Evolutionary conservation across 2,113 vertebrate genomes (phyloP), one percentile per base, ranked within the genome.

Genomic region (Syrrhaptes paradoxus): DNA sequence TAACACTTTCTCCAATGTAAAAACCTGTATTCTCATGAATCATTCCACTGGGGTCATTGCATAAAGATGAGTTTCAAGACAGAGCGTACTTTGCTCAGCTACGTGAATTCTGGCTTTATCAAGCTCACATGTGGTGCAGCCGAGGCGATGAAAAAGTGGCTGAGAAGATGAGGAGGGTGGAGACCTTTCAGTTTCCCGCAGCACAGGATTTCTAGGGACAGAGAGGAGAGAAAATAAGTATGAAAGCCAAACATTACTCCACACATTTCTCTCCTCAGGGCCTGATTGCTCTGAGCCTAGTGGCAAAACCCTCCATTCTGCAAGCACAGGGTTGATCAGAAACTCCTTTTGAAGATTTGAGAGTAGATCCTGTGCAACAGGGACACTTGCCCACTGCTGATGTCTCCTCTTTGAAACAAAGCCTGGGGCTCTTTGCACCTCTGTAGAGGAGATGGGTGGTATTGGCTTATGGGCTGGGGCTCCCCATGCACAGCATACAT

Each of bases 131-230:
- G 54, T 79, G 57, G 80, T 75, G 58, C 58, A 82, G 58, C 70
- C 1, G 4, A 91, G 48, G 52, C 0, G 1, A 93, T 93, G 79
- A 95, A 93, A 94, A 94, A 83, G 51, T 80, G 63, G 5, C 78
- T 87, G 85, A 88, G 88, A 85, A 88, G 88, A 93, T 34, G 62
- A 94, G 78, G 78, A 95, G 81, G 74, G 90, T 94, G 87, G 74
- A 87, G 70, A 85, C n/a, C 70, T 94, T 91, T 79, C 63, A 68
- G 36, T 81, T 95, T 95, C 49, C 93, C 61, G 82, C n/a, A 85
- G 57, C 28, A 82, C 15, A 77, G 46, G 43, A 73, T 93, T 95
- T 93, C 59, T 83, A 88, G 67, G 59, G 55, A 45, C 36, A 74
- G 51, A 88, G 24, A 76, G 18, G 29, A 80, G 25, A 49, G 54